A percentile compares a stretch with the other conserved stretches of the same genome.
Conservation (phyloP, 2,888 invertebrate genomes). For the Drosophila peninsularis region DNA sequence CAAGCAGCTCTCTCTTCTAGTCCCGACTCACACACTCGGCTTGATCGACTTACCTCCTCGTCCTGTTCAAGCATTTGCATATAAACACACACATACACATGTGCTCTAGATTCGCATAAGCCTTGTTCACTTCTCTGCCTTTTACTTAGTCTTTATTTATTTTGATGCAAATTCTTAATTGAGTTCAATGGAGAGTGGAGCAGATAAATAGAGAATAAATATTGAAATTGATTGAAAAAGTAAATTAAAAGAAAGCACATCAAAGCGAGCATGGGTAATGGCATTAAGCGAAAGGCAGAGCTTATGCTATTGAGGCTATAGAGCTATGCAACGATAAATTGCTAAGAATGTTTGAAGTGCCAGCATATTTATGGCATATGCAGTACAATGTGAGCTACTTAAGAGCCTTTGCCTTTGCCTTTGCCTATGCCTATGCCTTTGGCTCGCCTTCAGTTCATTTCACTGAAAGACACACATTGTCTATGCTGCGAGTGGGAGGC, state of each 20-base stretch:
- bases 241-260: neutral
- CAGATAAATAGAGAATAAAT: constrained; percentile 3
- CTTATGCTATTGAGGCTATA: constrained; percentile 1
- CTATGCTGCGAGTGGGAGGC: constrained; percentile 11
- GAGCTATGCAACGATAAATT: constrained; percentile 3
- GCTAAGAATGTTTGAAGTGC: neutral
- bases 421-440: neutral
- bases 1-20: too few relatives aligned
- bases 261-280: constrained; percentile 1
- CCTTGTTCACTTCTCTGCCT: neutral
- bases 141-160: neutral
- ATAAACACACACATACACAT: neutral
- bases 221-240: constrained; percentile 2
- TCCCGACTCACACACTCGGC: fast-evolving
- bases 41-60: neutral
- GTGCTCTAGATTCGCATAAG: neutral
- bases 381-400: constrained; percentile 7
- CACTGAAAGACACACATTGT: constrained; percentile 22
- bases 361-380: constrained; percentile 11
- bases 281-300: neutral
- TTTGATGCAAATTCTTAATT: constrained; percentile 6
- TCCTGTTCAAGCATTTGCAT: neutral
- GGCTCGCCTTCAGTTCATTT: constrained; percentile 7
- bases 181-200: neutral
- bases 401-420: constrained; percentile 4